Evolutionary conservation across 2,113 vertebrate genomes (phyloP).

Genomic region (Caranx ignobilis): DNA sequence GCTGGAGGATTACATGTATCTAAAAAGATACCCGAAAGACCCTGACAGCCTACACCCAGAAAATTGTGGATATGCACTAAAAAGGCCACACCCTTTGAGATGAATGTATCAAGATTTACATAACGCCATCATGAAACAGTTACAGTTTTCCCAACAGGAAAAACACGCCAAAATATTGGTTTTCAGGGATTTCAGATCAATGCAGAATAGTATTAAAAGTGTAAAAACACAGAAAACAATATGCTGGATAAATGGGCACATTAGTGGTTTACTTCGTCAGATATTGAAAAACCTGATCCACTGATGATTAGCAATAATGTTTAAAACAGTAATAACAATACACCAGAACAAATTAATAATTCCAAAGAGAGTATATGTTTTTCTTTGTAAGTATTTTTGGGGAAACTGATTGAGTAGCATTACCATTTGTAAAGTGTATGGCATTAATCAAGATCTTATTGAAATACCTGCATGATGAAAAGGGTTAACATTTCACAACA

Average conservation of each 20-base stretch:
- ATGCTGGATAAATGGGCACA: neutral
- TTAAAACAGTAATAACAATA: neutral
- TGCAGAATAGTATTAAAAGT: constrained; percentile 21
- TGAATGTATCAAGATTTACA: constrained; percentile 20
- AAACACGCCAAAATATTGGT: constrained; percentile 10
- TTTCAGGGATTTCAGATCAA: neutral
- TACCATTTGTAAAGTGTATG: neutral
- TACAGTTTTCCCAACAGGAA: neutral
- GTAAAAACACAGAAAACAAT: constrained; percentile 1
- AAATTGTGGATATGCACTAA: constrained; percentile 19
- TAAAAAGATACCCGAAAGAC: constrained; percentile 6
- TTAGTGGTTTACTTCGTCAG: neutral
- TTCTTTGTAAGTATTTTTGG: neutral
- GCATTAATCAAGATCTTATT: constrained; percentile 10
- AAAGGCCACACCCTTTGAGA: constrained; percentile 51
- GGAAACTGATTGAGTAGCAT: neutral
- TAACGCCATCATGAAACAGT: constrained; percentile 2
- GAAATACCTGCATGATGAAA: neutral
- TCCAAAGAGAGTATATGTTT: neutral
- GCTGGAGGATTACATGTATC: constrained; percentile 2
- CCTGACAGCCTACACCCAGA: neutral
- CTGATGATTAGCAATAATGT: neutral
- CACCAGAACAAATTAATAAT: neutral
- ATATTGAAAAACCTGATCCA: neutral
- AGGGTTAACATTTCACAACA: neutral